Conservation (phyloP, 1,140 invertebrate species). For the Bombus affinis region DNA sequence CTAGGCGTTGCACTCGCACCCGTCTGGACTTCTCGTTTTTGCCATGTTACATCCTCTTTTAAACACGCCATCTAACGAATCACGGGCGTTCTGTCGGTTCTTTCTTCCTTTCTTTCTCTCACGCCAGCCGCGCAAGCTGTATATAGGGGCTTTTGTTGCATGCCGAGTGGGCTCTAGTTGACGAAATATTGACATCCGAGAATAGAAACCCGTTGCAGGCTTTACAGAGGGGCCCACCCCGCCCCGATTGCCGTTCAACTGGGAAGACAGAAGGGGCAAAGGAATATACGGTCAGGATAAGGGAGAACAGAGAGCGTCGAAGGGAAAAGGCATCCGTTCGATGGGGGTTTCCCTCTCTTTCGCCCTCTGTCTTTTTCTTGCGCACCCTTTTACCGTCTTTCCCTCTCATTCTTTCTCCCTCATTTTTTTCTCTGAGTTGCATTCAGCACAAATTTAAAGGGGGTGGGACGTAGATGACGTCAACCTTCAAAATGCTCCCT, state of each 20-base stretch:
- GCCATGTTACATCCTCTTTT: conserved; percentile 38
- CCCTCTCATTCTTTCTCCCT: background rate
- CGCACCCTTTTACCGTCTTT: conserved; percentile 10
- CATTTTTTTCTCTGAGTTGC: conserved; percentile 46
- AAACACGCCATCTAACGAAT: conserved; percentile 39
- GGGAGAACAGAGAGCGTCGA: conserved; percentile 47
- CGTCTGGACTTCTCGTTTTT: background rate
- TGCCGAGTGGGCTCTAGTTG: conserved; percentile 74
- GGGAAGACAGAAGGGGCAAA: conserved; percentile 52
- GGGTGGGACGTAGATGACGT: conserved; percentile 71
- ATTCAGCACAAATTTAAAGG: conserved; percentile 69
- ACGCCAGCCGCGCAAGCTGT: conserved; percentile 58
- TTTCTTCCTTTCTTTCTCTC: conserved; percentile 62
- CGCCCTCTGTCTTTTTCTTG: conserved; percentile 34
- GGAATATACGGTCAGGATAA: conserved; percentile 41
- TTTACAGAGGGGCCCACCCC: conserved; percentile 53
- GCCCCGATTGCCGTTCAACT: conserved; percentile 19
- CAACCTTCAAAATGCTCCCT: conserved; percentile 69
- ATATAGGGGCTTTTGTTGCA: conserved; percentile 68
- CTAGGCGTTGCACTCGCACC: conserved; percentile 19
- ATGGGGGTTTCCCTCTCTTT: conserved; percentile 20
- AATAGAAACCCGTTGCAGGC: conserved; percentile 76
- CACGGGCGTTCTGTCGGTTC: conserved; percentile 22
- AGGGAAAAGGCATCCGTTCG: conserved; percentile 47
- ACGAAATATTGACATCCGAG: conserved; percentile 81